Evolutionary conservation across 2,113 vertebrate species (phyloP), one percentile per base, ranked within the genome.

Genomic region (Scomber colias): DNA sequence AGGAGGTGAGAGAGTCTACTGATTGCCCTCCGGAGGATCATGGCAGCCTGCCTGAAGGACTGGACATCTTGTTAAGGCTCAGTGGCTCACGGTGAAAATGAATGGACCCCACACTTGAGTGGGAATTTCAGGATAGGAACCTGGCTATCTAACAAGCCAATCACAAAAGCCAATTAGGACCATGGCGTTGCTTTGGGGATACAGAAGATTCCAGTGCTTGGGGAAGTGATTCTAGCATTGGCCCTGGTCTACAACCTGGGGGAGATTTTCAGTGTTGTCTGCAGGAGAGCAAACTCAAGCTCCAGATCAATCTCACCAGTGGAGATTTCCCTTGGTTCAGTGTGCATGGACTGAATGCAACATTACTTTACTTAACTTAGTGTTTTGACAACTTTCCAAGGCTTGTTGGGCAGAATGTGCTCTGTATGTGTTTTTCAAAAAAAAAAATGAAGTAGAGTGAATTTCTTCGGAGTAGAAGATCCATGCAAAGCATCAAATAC

Each of bases 101-200:
- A 94, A 90, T 88, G 86, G 51, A 46, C 79, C 81, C 87, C 83
- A 78, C 76, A 89, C 90, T 90, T 86, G 88, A 90, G 88, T 81
- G 75, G 82, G 86, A 93, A 92, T 92, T 92, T 92, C 88, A 89
- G 91, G 75, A 87, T 86, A 82, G 88, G 79, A 81, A 88, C 73
- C 71, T 63, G 62, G 89, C 82, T 91, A 88, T 89, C 92, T 92
- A 93, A 95, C 88, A 92, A 93, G 90, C 92, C 92, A 95, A 93
- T 95, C 92, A 94, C 92, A 91, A 93, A 92, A 93, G 93, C 94
- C 94, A 95, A 95, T 95, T 94, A 95, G 88, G 90, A 83, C 79
- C 60, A 54, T 77, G 84, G 89, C 66, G 62, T 87, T 84, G 88
- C 91, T 93, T 90, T 84, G 77, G 88, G 91, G 90, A 90, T 87